These are phyloP conservation scores for Nasonia vitripennis DNA, from an alignment of 1,140 invertebrate species.

Conservation along the genomic window DNA sequence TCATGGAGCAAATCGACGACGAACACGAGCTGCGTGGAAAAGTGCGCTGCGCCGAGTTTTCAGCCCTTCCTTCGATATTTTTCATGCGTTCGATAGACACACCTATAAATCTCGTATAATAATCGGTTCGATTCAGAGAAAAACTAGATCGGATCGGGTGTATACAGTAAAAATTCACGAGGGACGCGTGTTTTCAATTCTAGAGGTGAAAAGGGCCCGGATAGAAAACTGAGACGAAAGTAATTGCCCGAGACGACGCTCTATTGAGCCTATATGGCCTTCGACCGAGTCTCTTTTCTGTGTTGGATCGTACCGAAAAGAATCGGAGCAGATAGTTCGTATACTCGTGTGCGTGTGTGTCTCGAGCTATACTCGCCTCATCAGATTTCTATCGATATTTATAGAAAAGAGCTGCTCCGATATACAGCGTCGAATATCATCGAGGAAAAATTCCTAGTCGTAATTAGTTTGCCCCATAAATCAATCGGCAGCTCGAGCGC, in stretches of 20 bases:
- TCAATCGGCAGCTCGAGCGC: neutral
- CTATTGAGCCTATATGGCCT: conserved; percentile 35
- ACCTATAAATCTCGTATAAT: too few species aligned
- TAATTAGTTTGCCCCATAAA: conserved; percentile 23
- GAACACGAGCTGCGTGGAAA: conserved; percentile 8
- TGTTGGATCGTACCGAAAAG: conserved; percentile 7
- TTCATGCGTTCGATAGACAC: too few species aligned
- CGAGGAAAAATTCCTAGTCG: conserved; percentile 20
- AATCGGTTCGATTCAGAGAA: too few species aligned
- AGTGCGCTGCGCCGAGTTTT: neutral
- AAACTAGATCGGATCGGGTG: neutral
- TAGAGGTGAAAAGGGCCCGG: conserved; percentile 12
- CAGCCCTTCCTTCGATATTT: too few species aligned
- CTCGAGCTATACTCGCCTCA: too few species aligned
- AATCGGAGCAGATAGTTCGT: neutral
- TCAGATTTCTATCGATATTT: too few species aligned
- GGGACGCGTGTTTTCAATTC: neutral
- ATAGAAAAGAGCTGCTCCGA: neutral
- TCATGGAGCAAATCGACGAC: too few species aligned
- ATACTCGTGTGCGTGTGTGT: neutral
- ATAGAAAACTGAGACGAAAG: conserved; percentile 43
- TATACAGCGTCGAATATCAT: neutral
- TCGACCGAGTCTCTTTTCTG: conserved; percentile 12
- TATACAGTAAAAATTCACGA: neutral
- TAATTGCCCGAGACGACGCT: conserved; percentile 18